phyloP scores from a whole-genome alignment of 2,113 vertebrate genomes.

The Mustela nigripes region DNA sequence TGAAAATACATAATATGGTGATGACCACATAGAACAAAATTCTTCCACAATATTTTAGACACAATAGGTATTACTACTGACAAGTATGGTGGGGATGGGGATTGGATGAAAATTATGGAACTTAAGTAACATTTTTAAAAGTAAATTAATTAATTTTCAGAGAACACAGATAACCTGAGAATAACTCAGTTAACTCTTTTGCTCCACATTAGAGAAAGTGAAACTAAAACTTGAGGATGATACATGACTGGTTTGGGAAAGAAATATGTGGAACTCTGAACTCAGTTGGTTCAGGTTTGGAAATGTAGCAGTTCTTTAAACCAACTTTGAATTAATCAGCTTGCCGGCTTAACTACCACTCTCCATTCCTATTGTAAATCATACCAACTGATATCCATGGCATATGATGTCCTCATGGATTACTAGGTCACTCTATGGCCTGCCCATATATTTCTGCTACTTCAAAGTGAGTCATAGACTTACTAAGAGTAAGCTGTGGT shows the following conservation, averaged over 20 bases:
- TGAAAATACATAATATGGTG: neutral
- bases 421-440: neutral
- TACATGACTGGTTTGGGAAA: no score
- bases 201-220: no score
- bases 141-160: neutral
- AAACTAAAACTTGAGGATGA: no score
- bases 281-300: no score
- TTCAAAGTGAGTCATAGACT: neutral
- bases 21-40: neutral
- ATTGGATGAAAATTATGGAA: neutral
- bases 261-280: no score
- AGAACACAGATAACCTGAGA: neutral
- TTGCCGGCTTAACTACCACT: neutral
- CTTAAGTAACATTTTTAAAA: slow-evolving; percentile 26
- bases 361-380: neutral
- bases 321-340: neutral
- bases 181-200: neutral
- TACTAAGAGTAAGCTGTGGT: neutral
- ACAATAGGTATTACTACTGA: neutral
- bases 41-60: slow-evolving; percentile 23
- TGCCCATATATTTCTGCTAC: neutral
- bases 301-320: neutral
- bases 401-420: neutral
- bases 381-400: neutral
- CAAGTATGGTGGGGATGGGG: neutral